Conservation (phyloP, 2,797 vertebrate species). For the Poecilia gillii region DNA sequence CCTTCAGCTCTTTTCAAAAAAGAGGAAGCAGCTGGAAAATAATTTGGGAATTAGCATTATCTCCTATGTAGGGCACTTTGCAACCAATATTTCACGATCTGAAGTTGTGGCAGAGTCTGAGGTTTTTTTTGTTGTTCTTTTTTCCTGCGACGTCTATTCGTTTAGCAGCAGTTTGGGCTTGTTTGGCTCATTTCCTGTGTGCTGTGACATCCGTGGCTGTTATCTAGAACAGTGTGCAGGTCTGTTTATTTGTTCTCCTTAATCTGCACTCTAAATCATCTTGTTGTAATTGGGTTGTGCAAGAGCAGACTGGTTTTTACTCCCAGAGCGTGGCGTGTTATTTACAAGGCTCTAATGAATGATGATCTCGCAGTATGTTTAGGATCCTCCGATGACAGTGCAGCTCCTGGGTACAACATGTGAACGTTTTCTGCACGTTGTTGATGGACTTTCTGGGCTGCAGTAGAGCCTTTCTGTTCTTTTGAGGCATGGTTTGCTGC, state of each 20-base stretch:
- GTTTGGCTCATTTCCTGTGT: conserved; percentile 46
- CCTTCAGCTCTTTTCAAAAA: conserved; percentile 42
- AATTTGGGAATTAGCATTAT: conserved; percentile 9
- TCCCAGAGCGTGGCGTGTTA: conserved; percentile 36
- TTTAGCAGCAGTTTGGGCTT: conserved; percentile 43
- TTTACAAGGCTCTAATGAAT: conserved; percentile 50
- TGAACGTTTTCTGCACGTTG: conserved; percentile 4
- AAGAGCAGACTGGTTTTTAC: conserved; percentile 34
- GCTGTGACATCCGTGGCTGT: conserved; percentile 20
- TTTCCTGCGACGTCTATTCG: conserved; percentile 45
- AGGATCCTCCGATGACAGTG: conserved; percentile 8
- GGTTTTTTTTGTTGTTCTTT: no score
- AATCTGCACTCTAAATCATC: conserved; percentile 23
- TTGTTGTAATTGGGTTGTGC: conserved; percentile 42
- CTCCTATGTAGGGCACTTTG: conserved; percentile 1
- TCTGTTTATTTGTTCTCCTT: conserved; percentile 42
- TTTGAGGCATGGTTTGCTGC: not conserved
- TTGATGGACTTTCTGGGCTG: not conserved
- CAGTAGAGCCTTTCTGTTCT: not conserved
- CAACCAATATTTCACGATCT: conserved; percentile 3
- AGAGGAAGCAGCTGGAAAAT: conserved; percentile 5
- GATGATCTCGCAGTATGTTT: conserved; percentile 32
- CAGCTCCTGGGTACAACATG: conserved; percentile 20
- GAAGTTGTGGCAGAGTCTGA: conserved; percentile 17
- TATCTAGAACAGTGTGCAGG: conserved; percentile 21